Percentiles rank a stretch among this genome's conserved stretches.
phyloP scores from a whole-genome alignment of 53 echinoderm and acorn worm genomes.

The Mesocentrotus franciscanus region DNA sequence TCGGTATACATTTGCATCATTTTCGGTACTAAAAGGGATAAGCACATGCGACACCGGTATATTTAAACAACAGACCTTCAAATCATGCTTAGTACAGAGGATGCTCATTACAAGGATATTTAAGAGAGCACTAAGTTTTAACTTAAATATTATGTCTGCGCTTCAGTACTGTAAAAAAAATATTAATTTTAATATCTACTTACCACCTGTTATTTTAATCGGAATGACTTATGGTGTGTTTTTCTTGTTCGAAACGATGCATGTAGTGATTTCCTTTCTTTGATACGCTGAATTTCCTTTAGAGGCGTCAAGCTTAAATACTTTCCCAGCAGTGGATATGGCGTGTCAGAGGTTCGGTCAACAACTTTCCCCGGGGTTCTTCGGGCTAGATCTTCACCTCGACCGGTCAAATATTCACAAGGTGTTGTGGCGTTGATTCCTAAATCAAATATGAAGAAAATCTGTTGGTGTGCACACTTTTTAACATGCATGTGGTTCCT shows the following conservation, averaged over 20 bases:
- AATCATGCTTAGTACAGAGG: too few relatives aligned
- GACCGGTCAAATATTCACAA: not conserved
- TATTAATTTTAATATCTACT: not conserved
- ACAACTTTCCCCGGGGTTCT: slow-evolving; percentile 10
- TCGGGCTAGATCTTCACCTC: not conserved
- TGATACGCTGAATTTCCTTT: not conserved
- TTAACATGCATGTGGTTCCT: slow-evolving; percentile 16
- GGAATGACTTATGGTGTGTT: not conserved
- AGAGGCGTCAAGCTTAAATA: not conserved
- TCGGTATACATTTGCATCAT: too few relatives aligned
- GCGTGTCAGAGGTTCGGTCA: not conserved
- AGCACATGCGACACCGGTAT: too few relatives aligned
- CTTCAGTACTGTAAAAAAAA: too few relatives aligned
- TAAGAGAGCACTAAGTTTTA: too few relatives aligned
- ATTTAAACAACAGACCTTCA: too few relatives aligned
- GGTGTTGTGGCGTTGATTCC: slow-evolving; percentile 14
- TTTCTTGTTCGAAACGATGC: not conserved
- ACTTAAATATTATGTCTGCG: too few relatives aligned
- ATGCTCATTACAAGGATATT: too few relatives aligned
- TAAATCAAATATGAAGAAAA: slow-evolving; percentile 40
- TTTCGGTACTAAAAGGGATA: too few relatives aligned
- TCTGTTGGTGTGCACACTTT: slow-evolving; percentile 27
- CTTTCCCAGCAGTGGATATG: not conserved
- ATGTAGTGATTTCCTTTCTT: not conserved
- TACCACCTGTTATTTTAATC: not conserved